Percentiles rank a stretch among this genome's conserved stretches.
Evolutionary conservation across 2,113 vertebrate genomes (phyloP).

Genomic region (Ursus arctos): DNA sequence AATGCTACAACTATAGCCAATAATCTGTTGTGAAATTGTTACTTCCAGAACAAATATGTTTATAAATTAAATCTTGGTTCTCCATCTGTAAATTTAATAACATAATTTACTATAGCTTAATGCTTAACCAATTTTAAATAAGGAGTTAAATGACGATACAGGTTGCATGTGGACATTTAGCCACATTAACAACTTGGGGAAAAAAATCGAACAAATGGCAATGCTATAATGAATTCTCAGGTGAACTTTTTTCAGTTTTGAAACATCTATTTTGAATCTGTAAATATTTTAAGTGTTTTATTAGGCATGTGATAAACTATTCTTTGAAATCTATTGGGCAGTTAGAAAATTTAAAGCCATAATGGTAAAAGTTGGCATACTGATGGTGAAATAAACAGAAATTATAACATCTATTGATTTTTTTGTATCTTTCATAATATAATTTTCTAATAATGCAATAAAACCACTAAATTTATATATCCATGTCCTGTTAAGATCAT

Average conservation of each 20-base stretch:
- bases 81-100: conserved; percentile 47
- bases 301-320: conserved; percentile 88
- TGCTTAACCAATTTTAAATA: conserved; percentile 76
- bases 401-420: conserved; percentile 86
- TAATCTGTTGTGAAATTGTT: conserved; percentile 59
- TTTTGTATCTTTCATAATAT: conserved; percentile 89
- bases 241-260: conserved; percentile 85
- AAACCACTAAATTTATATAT: conserved; percentile 87
- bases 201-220: conserved; percentile 66
- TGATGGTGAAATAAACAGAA: conserved; percentile 87
- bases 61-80: conserved; percentile 33
- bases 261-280: conserved; percentile 87
- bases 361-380: conserved; percentile 84
- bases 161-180: conserved; percentile 79
- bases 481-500: conserved; percentile 83
- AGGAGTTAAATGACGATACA: conserved; percentile 74
- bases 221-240: conserved; percentile 88
- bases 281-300: conserved; percentile 88
- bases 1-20: conserved; percentile 10
- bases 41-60: conserved; percentile 27
- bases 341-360: conserved; percentile 86
- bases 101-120: conserved; percentile 69
- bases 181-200: conserved; percentile 83
- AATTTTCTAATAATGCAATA: conserved; percentile 90
- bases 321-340: conserved; percentile 82